phyloP scores from a whole-genome alignment of 2,113 vertebrate genomes.

The Cephalophus harveyi region DNA sequence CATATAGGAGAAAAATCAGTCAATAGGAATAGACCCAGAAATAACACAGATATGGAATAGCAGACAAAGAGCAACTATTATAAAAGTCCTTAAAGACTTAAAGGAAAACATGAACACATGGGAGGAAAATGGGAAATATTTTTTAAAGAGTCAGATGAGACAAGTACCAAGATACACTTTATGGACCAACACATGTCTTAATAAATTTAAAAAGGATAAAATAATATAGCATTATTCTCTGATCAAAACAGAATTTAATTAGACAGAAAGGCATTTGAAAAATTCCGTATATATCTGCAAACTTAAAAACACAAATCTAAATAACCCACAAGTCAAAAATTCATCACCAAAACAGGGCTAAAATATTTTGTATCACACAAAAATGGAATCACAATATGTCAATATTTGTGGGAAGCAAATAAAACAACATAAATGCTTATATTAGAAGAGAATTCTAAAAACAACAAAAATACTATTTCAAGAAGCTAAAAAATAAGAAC shows the following conservation, averaged over 20 bases:
- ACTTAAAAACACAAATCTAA: constrained; percentile 26
- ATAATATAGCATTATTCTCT: neutral
- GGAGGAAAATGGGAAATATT: neutral
- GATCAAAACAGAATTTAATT: constrained; percentile 18
- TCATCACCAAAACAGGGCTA: neutral
- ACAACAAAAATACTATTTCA: neutral
- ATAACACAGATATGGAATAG: neutral
- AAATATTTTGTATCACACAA: neutral
- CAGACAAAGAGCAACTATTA: neutral
- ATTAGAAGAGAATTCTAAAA: neutral
- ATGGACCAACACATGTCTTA: constrained; percentile 4
- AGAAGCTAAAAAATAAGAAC: constrained; percentile 1
- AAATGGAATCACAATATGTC: neutral
- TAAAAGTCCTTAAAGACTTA: neutral
- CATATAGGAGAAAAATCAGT: neutral
- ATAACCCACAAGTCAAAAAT: neutral
- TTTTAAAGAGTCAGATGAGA: neutral
- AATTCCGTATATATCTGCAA: neutral
- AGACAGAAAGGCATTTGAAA: constrained; percentile 28
- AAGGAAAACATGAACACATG: neutral
- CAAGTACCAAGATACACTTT: neutral
- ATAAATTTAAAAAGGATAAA: constrained; percentile 19
- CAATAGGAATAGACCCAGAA: constrained; percentile 16
- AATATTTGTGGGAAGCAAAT: neutral
- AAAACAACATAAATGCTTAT: neutral